These are phyloP conservation scores for Archips crataeganus DNA, from an alignment of 2,888 invertebrate species.

Conservation along the genomic window DNA sequence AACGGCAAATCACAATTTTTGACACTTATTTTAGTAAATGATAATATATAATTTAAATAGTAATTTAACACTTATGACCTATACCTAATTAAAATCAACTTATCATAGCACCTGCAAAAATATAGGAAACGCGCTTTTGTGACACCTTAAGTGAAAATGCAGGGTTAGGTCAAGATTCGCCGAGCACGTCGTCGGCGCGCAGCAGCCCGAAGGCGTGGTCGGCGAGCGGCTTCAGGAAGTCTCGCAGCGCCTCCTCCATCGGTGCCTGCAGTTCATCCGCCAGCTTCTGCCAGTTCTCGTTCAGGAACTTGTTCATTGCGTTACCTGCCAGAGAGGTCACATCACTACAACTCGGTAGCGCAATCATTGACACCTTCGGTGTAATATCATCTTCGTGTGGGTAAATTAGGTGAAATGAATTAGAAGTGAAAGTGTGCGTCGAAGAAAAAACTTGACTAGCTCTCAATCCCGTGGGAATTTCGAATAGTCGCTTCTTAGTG, in stretches of 20 bases:
- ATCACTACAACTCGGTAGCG: neutral
- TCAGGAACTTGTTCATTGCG: slow-evolving; percentile 91
- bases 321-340: slow-evolving; percentile 75
- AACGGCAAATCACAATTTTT: neutral
- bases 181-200: slow-evolving; percentile 73
- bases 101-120: neutral
- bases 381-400: too few relatives aligned
- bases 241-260: slow-evolving; percentile 85
- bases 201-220: slow-evolving; percentile 74
- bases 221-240: slow-evolving; percentile 75
- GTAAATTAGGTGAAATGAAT: too few relatives aligned
- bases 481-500: too few relatives aligned
- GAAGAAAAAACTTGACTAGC: too few relatives aligned
- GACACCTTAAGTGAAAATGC: neutral
- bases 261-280: slow-evolving; percentile 90
- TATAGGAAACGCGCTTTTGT: neutral
- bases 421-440: too few relatives aligned
- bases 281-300: slow-evolving; percentile 91
- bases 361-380: too few relatives aligned
- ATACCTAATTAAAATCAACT: neutral
- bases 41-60: neutral
- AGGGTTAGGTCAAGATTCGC: neutral
- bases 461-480: too few relatives aligned
- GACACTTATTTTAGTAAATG: neutral
- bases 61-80: neutral